These are phyloP conservation scores for Lobophora halterata DNA, from an alignment of 2,888 invertebrate species.

Conservation along the genomic window DNA sequence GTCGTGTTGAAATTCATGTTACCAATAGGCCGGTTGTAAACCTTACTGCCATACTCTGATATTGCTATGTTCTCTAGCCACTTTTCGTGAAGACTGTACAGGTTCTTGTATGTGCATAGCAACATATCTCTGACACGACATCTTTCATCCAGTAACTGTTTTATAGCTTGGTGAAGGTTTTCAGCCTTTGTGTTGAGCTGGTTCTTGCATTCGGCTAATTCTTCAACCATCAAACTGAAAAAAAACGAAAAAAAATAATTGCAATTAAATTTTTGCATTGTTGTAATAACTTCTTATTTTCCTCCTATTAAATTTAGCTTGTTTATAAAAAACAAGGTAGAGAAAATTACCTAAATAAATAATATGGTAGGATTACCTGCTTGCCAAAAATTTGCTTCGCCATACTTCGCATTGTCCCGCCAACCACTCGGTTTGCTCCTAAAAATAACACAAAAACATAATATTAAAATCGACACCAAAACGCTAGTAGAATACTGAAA, in stretches of 20 bases:
- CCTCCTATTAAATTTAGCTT: no score
- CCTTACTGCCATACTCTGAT: constrained; percentile 60
- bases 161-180: constrained; percentile 85
- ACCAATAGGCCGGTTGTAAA: constrained; percentile 67
- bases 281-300: no score
- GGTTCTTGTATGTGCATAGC: constrained; percentile 83
- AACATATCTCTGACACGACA: constrained; percentile 83
- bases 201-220: constrained; percentile 93
- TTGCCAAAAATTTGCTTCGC: constrained; percentile 97
- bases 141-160: constrained; percentile 85
- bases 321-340: constrained; percentile 3
- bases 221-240: constrained; percentile 94
- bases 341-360: constrained; percentile 4
- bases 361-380: constrained; percentile 85
- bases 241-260: no score
- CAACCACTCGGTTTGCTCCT: constrained; percentile 95
- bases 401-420: constrained; percentile 98
- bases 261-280: no score
- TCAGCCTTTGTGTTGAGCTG: constrained; percentile 85
- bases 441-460: constrained; percentile 20
- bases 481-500: no score
- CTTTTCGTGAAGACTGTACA: constrained; percentile 72
- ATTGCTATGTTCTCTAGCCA: constrained; percentile 71
- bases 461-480: no score
- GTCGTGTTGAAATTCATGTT: constrained; percentile 74